Conservation (phyloP, 2,888 invertebrate species). For the Panzeria rudis region DNA sequence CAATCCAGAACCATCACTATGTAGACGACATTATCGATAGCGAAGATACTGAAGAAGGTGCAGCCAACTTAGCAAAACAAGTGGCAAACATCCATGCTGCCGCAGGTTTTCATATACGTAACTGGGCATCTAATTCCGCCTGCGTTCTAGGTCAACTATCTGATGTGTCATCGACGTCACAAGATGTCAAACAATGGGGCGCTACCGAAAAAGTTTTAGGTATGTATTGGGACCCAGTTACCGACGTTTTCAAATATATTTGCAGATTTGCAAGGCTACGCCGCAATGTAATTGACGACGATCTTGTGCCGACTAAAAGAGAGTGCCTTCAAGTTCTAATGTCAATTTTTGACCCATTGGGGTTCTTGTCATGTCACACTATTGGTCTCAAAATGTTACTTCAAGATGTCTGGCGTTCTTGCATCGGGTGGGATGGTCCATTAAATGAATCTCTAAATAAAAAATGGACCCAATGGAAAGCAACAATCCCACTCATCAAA, state of each 20-base stretch:
- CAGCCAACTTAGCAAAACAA: neutral
- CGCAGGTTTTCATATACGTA: slow-evolving; percentile 22
- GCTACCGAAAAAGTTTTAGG: slow-evolving; percentile 55
- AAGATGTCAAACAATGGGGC: slow-evolving; percentile 44
- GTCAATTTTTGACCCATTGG: slow-evolving; percentile 70
- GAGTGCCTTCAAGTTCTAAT: slow-evolving; percentile 67
- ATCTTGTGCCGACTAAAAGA: slow-evolving; percentile 59
- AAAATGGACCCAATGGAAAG: slow-evolving; percentile 61
- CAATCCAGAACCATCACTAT: slow-evolving; percentile 26
- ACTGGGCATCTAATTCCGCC: slow-evolving; percentile 52
- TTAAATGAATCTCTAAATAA: slow-evolving; percentile 27
- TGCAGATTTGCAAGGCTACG: slow-evolving; percentile 61
- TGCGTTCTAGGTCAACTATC: slow-evolving; percentile 33
- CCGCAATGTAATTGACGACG: slow-evolving; percentile 47
- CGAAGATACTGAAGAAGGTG: slow-evolving; percentile 19
- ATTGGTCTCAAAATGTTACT: slow-evolving; percentile 51
- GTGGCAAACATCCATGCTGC: slow-evolving; percentile 29
- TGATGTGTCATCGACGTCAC: neutral
- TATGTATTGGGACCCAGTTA: slow-evolving; percentile 66
- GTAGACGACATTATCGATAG: slow-evolving; percentile 49
- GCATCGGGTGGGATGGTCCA: slow-evolving; percentile 59
- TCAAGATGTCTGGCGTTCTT: slow-evolving; percentile 57
- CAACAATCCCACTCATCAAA: slow-evolving; percentile 33
- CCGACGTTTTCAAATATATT: slow-evolving; percentile 58
- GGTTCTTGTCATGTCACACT: slow-evolving; percentile 57